Evolutionary conservation across 2,888 invertebrate species (phyloP).

Genomic region (Geotrupes spiniger): DNA sequence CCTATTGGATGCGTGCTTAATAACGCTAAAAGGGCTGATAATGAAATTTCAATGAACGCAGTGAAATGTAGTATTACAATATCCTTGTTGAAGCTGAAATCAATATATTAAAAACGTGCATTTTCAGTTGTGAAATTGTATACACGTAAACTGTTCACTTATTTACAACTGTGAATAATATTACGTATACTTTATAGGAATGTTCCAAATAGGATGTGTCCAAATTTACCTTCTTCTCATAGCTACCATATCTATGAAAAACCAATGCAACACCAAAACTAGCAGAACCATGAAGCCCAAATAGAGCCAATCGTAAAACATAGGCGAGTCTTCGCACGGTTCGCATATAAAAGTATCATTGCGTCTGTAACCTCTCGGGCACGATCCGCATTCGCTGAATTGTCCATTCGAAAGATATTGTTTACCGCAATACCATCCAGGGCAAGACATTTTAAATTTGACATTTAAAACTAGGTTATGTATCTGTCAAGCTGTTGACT

Average conservation of each 20-base stretch:
- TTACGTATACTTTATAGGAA: no score
- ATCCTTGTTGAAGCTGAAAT: constrained; percentile 67
- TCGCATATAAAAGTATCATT: constrained; percentile 73
- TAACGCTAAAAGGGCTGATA: constrained; percentile 74
- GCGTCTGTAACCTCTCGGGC: constrained; percentile 78
- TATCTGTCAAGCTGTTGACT: constrained; percentile 28
- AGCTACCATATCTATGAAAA: constrained; percentile 84
- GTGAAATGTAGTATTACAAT: constrained; percentile 76
- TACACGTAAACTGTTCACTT: no score
- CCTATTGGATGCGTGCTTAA: constrained; percentile 82
- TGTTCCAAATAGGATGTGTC: no score
- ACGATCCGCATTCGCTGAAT: constrained; percentile 83
- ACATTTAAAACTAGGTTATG: constrained; percentile 31
- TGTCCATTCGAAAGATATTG: constrained; percentile 63
- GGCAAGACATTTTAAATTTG: constrained; percentile 55
- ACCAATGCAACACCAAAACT: constrained; percentile 86
- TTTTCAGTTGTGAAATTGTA: no score
- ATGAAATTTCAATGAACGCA: constrained; percentile 76
- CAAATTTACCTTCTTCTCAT: constrained; percentile 68
- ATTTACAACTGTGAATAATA: no score
- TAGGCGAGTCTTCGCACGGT: constrained; percentile 71
- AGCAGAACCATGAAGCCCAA: constrained; percentile 91
- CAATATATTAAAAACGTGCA: no score
- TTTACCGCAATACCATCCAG: constrained; percentile 83
- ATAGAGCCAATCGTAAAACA: constrained; percentile 90